phyloP scores from a whole-genome alignment of 2,888 invertebrate genomes.

The Palloptera scutellata region DNA sequence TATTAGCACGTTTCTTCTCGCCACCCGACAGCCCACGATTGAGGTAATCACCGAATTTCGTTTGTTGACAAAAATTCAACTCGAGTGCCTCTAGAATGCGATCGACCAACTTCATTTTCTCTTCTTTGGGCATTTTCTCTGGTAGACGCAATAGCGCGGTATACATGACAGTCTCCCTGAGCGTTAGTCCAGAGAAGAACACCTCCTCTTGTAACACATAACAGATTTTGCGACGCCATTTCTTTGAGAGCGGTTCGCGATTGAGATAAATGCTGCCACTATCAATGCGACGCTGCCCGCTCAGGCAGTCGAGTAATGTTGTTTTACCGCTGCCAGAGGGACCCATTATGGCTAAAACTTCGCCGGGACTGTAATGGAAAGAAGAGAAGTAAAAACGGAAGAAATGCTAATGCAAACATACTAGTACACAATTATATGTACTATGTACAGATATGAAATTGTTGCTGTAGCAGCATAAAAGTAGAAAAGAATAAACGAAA shows the following conservation, averaged over 20 bases:
- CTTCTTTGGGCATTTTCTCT: conserved; percentile 73
- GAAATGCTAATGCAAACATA: neutral
- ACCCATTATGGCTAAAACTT: conserved; percentile 83
- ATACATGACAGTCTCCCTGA: conserved; percentile 77
- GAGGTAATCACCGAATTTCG: conserved; percentile 79
- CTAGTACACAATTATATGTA: too few species aligned
- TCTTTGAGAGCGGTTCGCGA: conserved; percentile 71
- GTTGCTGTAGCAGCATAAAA: neutral
- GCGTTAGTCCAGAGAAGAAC: conserved; percentile 80
- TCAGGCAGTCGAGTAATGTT: conserved; percentile 77
- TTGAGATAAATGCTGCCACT: conserved; percentile 74
- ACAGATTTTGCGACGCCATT: conserved; percentile 78
- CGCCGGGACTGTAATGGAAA: conserved; percentile 69
- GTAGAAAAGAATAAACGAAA: neutral
- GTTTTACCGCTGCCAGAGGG: conserved; percentile 84
- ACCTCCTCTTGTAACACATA: conserved; percentile 85
- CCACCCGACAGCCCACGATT: conserved; percentile 82
- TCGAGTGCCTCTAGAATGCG: conserved; percentile 80
- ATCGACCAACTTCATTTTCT: conserved; percentile 80
- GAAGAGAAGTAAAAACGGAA: neutral
- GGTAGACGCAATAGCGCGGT: conserved; percentile 72
- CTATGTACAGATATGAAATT: neutral
- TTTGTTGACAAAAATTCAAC: conserved; percentile 77
- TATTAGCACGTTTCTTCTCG: conserved; percentile 83
- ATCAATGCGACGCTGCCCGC: conserved; percentile 74